phyloP scores from a whole-genome alignment of 2,113 vertebrate genomes.

The Chaenocephalus aceratus region DNA sequence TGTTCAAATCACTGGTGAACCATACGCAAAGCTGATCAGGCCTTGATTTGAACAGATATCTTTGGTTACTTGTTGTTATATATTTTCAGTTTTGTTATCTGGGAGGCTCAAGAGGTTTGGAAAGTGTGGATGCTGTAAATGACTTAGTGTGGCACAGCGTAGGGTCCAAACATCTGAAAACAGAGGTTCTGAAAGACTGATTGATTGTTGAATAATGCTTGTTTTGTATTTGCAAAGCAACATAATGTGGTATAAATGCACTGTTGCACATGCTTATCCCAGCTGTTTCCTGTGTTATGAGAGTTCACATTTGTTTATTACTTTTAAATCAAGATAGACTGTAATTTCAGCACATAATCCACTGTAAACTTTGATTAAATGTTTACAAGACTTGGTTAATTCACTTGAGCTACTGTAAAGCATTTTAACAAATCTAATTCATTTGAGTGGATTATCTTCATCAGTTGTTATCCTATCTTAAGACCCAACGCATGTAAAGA shows the following conservation, averaged over 20 bases:
- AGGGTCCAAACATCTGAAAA: constrained; percentile 2
- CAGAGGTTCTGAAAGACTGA: constrained; percentile 10
- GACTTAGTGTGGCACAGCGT: not conserved
- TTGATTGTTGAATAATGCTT: constrained; percentile 30
- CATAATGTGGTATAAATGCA: constrained; percentile 66
- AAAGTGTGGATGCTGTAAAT: constrained; percentile 15
- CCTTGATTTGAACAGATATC: constrained; percentile 60
- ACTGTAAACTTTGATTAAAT: constrained; percentile 69
- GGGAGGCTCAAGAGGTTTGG: constrained; percentile 10
- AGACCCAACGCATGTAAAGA: constrained; percentile 78
- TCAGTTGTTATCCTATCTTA: constrained; percentile 75
- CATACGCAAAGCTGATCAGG: constrained; percentile 14
- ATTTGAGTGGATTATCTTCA: constrained; percentile 79
- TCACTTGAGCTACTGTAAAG: constrained; percentile 44
- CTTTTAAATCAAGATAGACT: constrained; percentile 59
- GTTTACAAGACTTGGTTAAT: constrained; percentile 56
- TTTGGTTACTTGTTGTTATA: not conserved
- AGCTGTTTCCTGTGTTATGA: constrained; percentile 64
- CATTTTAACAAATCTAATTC: constrained; percentile 71
- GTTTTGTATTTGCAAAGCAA: constrained; percentile 35
- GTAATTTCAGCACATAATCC: constrained; percentile 51
- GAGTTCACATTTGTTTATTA: constrained; percentile 46
- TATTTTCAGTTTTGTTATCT: not conserved
- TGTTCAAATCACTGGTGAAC: constrained; percentile 71
- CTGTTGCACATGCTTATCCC: constrained; percentile 51